phyloP scores from a whole-genome alignment of 2,113 vertebrate species.

The Coturnix japonica region DNA sequence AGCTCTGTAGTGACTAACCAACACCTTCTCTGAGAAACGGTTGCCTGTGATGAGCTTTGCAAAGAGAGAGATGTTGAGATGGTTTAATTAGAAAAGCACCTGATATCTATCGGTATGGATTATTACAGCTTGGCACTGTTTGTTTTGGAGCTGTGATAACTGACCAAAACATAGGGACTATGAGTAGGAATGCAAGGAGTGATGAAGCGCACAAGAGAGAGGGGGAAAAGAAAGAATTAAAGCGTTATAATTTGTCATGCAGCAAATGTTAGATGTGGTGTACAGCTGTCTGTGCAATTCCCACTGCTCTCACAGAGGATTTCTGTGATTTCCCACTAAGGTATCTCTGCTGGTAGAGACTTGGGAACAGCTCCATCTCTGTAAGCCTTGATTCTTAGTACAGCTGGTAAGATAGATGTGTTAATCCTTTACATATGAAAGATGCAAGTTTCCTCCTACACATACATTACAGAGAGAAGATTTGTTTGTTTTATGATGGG shows the following conservation, averaged over 20 bases:
- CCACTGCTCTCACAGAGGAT: conserved; percentile 1
- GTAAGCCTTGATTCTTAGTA: background rate
- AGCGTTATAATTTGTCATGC: background rate
- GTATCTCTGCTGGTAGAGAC: conserved; percentile 20
- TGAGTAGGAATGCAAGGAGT: conserved; percentile 48
- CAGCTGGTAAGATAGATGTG: conserved; percentile 4
- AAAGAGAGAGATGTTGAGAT: conserved; percentile 27
- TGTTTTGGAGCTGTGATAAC: conserved; percentile 60
- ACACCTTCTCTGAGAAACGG: conserved; percentile 38
- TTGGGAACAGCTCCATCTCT: background rate
- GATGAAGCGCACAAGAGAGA: background rate
- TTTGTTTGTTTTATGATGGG: conserved; percentile 40
- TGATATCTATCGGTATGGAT: conserved; percentile 1
- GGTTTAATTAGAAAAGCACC: background rate
- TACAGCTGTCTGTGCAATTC: conserved; percentile 25
- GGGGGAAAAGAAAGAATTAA: background rate
- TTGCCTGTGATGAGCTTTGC: conserved; percentile 38
- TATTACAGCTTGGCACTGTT: background rate
- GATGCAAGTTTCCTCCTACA: conserved; percentile 12
- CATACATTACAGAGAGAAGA: conserved; percentile 1
- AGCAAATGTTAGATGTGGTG: background rate
- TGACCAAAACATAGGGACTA: background rate
- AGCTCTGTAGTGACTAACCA: conserved; percentile 51
- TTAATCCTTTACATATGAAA: conserved; percentile 11
- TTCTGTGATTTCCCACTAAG: conserved; percentile 43